phyloP scores from a whole-genome alignment of 2,888 invertebrate species.

The Lasioglossum leucozonium region DNA sequence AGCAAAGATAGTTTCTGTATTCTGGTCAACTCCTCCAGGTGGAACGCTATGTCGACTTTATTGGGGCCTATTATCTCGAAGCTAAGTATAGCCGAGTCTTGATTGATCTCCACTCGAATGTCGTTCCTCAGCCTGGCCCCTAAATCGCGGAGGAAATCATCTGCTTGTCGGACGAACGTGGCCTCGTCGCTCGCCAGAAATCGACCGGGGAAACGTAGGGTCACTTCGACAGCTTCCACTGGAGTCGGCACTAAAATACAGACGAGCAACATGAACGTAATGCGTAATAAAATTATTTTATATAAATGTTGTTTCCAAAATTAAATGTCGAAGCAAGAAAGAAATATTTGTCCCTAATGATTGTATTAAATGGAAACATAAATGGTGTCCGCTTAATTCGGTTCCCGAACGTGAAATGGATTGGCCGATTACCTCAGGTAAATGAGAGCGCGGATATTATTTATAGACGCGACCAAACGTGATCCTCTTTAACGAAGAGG shows the following conservation, averaged over 20 bases:
- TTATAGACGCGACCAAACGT: not conserved
- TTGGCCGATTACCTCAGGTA: not conserved
- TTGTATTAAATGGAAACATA: not conserved
- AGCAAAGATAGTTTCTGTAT: constrained; percentile 85
- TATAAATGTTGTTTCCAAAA: not conserved
- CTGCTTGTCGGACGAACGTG: constrained; percentile 77
- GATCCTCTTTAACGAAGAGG: not conserved
- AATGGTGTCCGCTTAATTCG: not conserved
- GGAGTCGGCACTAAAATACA: constrained; percentile 87
- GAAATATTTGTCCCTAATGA: not conserved
- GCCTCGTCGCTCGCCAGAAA: constrained; percentile 82
- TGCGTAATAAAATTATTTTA: not conserved
- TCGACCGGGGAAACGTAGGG: constrained; percentile 89
- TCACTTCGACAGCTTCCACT: constrained; percentile 91
- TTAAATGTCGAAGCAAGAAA: too few relatives aligned
- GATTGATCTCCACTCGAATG: constrained; percentile 77
- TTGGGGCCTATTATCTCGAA: constrained; percentile 88
- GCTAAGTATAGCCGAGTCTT: constrained; percentile 79
- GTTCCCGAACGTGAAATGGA: not conserved
- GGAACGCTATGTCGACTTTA: constrained; percentile 92
- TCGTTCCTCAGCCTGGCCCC: constrained; percentile 81
- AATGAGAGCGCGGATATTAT: not conserved
- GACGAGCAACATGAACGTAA: not conserved
- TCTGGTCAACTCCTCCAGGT: constrained; percentile 91
- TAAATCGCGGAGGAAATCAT: constrained; percentile 79